Base-by-base conservation (phyloP, 1,140 invertebrate species). In the Xylocopa sonorina region DNA sequence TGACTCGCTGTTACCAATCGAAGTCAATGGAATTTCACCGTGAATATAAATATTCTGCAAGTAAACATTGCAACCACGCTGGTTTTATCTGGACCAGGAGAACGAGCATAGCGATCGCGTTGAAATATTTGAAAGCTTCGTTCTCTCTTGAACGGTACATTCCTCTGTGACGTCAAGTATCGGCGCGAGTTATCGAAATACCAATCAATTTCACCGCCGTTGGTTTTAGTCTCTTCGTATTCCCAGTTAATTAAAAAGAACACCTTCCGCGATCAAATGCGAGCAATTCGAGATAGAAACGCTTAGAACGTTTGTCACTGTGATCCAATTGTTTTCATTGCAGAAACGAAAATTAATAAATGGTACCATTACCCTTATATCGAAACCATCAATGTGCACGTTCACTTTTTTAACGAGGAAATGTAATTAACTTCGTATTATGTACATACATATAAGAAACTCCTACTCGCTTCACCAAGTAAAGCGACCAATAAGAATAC, bases 91-190 rank as follows among this genome's bases (percentile, higher is more conserved):
- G 53, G 55, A 29, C 43, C 57, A 29, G 16, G 18, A n/a, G 41
- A 53, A 66, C 14, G 32, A 53, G 32, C 27, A 27, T 29, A 32
- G 24, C 9, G 18, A 43, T 63, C 60, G 18, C 18, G 14, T 38
- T 38, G 34, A 62, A 64, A 51, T 53, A 66, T 66, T 55, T 53
- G 50, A 66, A 53, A 75, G 73, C 34, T 50, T 34, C 72, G 34
- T 64, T 75, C 43, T 63, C 50, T 53, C 48, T 32, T 41, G 16
- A 18, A 66, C 34, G 24, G 24, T 53, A 32, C n/a, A 14, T n/a
- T n/a, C 12, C 27, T 4, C n/a, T 41, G 24, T 46, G 73, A 66
- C 73, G 48, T 66, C 60, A 50, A 24, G 38, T 55, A 55, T 75
- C 38, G 14, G 14, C 29, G 43, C 12, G 14, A 2, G 0, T 51